Conservation (phyloP, 2,888 invertebrate species). For the Oligia fasciuncula region DNA sequence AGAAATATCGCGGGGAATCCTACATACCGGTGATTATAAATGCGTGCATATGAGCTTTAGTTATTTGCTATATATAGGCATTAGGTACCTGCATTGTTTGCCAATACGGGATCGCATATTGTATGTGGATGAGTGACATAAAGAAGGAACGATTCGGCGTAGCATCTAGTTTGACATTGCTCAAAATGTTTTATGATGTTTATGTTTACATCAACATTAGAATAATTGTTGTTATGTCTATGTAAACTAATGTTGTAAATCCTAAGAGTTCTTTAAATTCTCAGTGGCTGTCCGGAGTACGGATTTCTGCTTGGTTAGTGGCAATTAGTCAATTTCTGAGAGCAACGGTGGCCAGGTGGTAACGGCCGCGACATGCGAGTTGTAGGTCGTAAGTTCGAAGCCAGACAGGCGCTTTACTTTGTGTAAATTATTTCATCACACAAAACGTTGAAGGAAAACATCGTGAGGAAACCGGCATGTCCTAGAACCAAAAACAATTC, state of each 20-base stretch:
- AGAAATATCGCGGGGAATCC: slow-evolving; percentile 45
- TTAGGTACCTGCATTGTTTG: slow-evolving; percentile 29
- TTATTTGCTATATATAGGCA: slow-evolving; percentile 25
- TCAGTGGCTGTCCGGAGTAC: neutral
- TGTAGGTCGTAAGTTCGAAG: no score
- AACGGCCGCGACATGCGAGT: no score
- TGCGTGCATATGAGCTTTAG: slow-evolving; percentile 12
- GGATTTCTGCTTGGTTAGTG: neutral
- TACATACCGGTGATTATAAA: slow-evolving; percentile 27
- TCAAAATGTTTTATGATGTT: neutral
- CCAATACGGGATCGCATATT: slow-evolving; percentile 38
- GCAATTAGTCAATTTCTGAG: neutral
- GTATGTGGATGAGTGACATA: slow-evolving; percentile 29
- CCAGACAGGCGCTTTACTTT: no score
- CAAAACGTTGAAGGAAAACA: no score
- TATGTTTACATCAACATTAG: slow-evolving; percentile 17
- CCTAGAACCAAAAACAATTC: no score
- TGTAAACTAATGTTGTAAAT: slow-evolving; percentile 12
- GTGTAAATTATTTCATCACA: no score
- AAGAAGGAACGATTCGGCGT: slow-evolving; percentile 9
- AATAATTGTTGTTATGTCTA: neutral
- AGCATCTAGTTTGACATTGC: neutral
- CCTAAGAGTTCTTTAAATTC: neutral
- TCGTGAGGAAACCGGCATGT: no score
- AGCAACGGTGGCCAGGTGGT: no score